Base-by-base conservation (phyloP, 2,888 invertebrate species). In the Ophioninae sp. region DNA sequence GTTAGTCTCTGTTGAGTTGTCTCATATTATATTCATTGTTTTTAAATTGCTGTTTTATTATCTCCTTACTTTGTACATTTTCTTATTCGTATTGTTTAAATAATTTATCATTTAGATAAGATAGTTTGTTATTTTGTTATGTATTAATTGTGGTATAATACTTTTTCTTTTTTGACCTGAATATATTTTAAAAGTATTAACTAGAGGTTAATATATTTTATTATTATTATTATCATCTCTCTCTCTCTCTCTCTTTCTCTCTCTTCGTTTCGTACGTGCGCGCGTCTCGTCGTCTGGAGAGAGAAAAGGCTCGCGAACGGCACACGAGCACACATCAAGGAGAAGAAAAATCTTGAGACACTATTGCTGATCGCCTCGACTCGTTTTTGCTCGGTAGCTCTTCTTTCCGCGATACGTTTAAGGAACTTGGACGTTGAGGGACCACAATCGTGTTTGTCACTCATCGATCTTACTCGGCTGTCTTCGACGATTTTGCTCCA, bases 391-490 rank as follows among this genome's bases (percentile, higher is more conserved):
- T 61, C 21, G 62, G 67, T 73, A 30, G 30, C 30, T 30, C 41
- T 44, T 21, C 20, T 3, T 30, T 61, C 69, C 65, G 74, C 65
- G 67, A 61, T 73, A 67, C 72, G 64, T 69, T 64, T 69, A 64
- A 78, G 70, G 62, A 73, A 79, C 79, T 73, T 37, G 79, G 21
- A 79, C 79, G 79, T 67, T 79, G 72, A 79, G 78, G 64, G 69
- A 81, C 83, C 74, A 65, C 70, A 69, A 78, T 81, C 84, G 75
- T 72, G 84, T 81, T 79, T 84, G 81, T 81, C 81, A 84, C 84
- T 84, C 81, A 84, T 84, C 81, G 84, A 84, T 84, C 81, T 84
- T 81, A 79, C 81, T 81, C 81, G 61, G 72, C 79, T 81, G 79
- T 81, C 81, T 70, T 72, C 79, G 23, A 67, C 75, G 72, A 76